Percentiles rank a stretch among this genome's conserved stretches.
These are phyloP conservation scores for Pelusios castaneus DNA, from an alignment of 2,113 vertebrate genomes.

Conservation along the genomic window DNA sequence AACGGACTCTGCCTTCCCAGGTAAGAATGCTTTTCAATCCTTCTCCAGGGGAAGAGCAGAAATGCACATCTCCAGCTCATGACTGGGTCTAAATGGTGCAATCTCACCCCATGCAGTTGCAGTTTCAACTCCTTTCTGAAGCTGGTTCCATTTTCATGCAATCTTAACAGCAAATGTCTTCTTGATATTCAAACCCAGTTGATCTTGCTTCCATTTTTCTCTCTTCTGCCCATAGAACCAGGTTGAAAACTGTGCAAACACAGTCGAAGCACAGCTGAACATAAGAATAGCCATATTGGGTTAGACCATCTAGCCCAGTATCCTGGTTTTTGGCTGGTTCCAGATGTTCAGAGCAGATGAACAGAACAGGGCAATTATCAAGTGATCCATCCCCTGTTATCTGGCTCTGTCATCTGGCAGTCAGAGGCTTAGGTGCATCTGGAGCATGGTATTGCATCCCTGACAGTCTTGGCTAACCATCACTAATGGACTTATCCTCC, in stretches of 20 bases:
- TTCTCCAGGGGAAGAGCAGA: background rate
- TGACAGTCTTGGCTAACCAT: background rate
- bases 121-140: background rate
- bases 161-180: rapidly evolving
- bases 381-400: background rate
- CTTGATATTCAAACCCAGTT: background rate
- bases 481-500: background rate
- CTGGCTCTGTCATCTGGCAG: background rate
- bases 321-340: background rate
- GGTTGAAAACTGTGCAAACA: background rate
- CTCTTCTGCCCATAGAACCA: background rate
- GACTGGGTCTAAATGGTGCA: background rate
- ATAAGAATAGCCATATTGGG: background rate
- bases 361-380: background rate
- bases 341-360: background rate
- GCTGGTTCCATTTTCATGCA: background rate
- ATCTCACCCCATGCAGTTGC: background rate
- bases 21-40: background rate
- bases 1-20: background rate
- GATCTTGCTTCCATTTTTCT: background rate
- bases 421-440: background rate
- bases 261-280: background rate
- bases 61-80: background rate
- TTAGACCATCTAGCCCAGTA: background rate
- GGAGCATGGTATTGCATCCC: background rate